Conservation (phyloP, 2,888 invertebrate genomes). For the Julus scandinavius region DNA sequence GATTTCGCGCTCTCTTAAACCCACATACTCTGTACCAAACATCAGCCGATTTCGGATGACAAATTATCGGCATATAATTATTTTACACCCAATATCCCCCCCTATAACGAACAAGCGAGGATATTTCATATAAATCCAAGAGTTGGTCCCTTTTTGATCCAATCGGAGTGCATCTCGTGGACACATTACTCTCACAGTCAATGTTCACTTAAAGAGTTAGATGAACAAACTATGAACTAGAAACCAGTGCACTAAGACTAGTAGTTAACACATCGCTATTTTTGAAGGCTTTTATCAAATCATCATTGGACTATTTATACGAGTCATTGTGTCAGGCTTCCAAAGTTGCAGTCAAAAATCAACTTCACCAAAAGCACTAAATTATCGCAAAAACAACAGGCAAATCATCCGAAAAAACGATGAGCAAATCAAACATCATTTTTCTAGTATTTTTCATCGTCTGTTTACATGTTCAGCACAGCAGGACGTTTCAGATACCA, state of each 20-base stretch:
- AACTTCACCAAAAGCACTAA: neutral
- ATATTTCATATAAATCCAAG: neutral
- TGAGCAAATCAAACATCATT: slow-evolving; percentile 20
- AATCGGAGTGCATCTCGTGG: neutral
- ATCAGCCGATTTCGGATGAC: slow-evolving; percentile 33
- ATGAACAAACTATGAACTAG: slow-evolving; percentile 38
- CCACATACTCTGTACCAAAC: slow-evolving; percentile 24
- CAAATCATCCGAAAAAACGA: neutral
- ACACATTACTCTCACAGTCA: neutral
- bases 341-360: neutral
- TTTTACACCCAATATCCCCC: neutral
- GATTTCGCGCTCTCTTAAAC: neutral
- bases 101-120: neutral
- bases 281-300: neutral
- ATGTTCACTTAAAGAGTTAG: neutral
- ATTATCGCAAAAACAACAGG: neutral
- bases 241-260: slow-evolving; percentile 17
- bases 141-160: slow-evolving; percentile 20
- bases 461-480: slow-evolving; percentile 6
- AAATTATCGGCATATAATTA: slow-evolving; percentile 39
- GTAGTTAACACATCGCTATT: neutral
- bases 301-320: neutral
- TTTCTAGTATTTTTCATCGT: neutral
- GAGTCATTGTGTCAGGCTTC: neutral
- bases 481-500: slow-evolving; percentile 5